These are phyloP conservation scores for Heteractis magnifica DNA, from an alignment of 92 coral and sea anemone genomes.

Conservation along the genomic window DNA sequence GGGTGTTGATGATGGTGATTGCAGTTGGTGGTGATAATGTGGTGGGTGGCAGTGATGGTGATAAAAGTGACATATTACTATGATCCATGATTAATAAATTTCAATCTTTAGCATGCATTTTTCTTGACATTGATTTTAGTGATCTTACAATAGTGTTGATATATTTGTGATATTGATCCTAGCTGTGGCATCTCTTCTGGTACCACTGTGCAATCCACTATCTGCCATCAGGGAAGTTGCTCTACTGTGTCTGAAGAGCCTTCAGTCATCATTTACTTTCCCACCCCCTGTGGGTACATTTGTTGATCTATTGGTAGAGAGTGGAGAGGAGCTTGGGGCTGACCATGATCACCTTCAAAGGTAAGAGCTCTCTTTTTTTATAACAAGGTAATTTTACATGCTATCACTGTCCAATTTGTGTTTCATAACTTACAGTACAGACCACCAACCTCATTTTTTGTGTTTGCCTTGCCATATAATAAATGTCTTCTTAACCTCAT, in stretches of 20 bases:
- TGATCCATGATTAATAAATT: too few species aligned
- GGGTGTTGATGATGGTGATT: background rate
- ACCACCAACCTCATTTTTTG: too few species aligned
- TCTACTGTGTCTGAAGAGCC: conserved; percentile 50
- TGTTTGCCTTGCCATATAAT: too few species aligned
- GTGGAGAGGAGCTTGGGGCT: conserved; percentile 76
- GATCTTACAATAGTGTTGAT: background rate
- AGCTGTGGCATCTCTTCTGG: conserved; percentile 82
- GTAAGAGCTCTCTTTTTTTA: background rate
- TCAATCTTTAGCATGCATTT: background rate
- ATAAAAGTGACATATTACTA: too few species aligned
- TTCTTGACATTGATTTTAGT: background rate
- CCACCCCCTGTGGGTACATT: conserved; percentile 56
- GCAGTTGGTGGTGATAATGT: background rate
- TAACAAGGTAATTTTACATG: too few species aligned
- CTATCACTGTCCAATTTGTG: too few species aligned
- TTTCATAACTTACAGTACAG: too few species aligned
- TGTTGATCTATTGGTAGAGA: conserved; percentile 59
- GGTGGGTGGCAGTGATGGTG: too few species aligned
- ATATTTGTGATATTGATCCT: conserved; percentile 9
- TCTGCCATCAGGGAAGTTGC: conserved; percentile 70
- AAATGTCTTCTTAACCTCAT: too few species aligned
- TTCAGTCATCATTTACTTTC: conserved; percentile 32
- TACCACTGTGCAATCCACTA: conserved; percentile 72
- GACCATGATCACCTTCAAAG: conserved; percentile 81